A percentile compares a stretch with the other conserved stretches of the same genome.
phyloP scores from a whole-genome alignment of 2,113 vertebrate species.

The Kryptolebias marmoratus region DNA sequence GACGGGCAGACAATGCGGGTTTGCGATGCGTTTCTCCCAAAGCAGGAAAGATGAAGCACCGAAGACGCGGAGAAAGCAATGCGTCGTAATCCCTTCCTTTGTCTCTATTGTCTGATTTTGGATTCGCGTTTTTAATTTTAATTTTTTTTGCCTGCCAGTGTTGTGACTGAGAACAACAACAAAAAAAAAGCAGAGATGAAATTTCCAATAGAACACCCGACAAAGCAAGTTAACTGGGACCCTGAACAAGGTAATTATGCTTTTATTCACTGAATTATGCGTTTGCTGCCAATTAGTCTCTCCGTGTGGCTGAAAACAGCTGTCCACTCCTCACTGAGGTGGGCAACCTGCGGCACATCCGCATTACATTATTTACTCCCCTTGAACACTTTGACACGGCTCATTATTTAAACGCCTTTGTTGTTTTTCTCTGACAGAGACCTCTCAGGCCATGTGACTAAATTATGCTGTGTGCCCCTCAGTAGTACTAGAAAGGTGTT shows the following conservation, averaged over 20 bases:
- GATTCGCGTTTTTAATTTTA: slow-evolving; percentile 46
- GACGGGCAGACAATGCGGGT: slow-evolving; percentile 65
- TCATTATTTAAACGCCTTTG: not conserved
- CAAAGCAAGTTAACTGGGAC: slow-evolving; percentile 98
- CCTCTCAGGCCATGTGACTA: not conserved
- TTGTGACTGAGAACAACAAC: slow-evolving; percentile 76
- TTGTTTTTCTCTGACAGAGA: not conserved
- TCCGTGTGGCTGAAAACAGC: not conserved
- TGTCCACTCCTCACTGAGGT: not conserved
- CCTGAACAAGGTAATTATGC: slow-evolving; percentile 93
- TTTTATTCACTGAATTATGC: not conserved
- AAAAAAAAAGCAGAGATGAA: slow-evolving; percentile 90
- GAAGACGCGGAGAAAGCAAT: slow-evolving; percentile 38
- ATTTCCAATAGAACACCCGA: slow-evolving; percentile 97
- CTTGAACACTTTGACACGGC: not conserved
- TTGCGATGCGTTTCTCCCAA: slow-evolving; percentile 32
- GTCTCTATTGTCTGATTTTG: slow-evolving; percentile 63
- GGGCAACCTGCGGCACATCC: slow-evolving; percentile 16
- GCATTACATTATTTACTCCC: slow-evolving; percentile 1
- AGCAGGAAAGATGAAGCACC: slow-evolving; percentile 8
- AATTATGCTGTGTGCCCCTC: not conserved
- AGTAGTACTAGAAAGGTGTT: slow-evolving; percentile 1
- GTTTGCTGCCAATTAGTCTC: slow-evolving; percentile 13
- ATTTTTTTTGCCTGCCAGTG: slow-evolving; percentile 48
- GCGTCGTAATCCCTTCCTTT: slow-evolving; percentile 47